Base-by-base conservation (phyloP, 2,888 invertebrate genomes). In the Tipula confusa region DNA sequence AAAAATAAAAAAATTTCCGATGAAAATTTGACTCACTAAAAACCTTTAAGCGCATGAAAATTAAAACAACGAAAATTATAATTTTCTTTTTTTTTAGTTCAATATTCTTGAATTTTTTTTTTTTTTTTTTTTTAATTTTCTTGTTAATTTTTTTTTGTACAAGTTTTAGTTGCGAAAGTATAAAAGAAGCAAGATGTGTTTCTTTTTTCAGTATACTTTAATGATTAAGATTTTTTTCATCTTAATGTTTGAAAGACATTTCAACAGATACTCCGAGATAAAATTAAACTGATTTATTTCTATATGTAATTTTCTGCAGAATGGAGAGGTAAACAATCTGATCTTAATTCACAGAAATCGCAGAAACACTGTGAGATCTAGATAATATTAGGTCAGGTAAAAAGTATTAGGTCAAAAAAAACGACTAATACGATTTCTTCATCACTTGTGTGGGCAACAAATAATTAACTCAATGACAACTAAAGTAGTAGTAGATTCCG, bases 81-180 rank as follows among this genome's bases (percentile, higher is more conserved):
- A 43, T 11, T 43, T 43, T 43, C 15, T 64, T 64, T 64, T 64
- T 64, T 64, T 64, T 64, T 64, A 64, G 64, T 64, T 64, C 64
- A 64, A 64, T 64, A 64, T 64, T 64, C 64, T n/a, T 64, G 64
- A 64, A 24, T 64, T 64, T 64, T 64, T 24, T 24, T 64, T 64
- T 64, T 64, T 64, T 64, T 64, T 64, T 24, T 24, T 64, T 64
- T 64, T 64, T 64, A 64, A 48, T 64, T 64, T 64, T 64, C 64
- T 64, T 64, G 24, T 7, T 64, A 64, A 64, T 64, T 64, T 64
- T 64, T 6, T 64, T 64, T 64, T 64, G 24, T 64, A 24, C 24
- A 24, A 18, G 24, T 24, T 64, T n/a, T 64, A 64, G 64, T 64
- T 64, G 24, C 64, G 64, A 64, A 43, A 64, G 24, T 24, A 64